Evolutionary conservation across 64 coral and sea anemone genomes (phyloP), one percentile per base, ranked within the genome.

Genomic region (Astreopora myriophthalma): DNA sequence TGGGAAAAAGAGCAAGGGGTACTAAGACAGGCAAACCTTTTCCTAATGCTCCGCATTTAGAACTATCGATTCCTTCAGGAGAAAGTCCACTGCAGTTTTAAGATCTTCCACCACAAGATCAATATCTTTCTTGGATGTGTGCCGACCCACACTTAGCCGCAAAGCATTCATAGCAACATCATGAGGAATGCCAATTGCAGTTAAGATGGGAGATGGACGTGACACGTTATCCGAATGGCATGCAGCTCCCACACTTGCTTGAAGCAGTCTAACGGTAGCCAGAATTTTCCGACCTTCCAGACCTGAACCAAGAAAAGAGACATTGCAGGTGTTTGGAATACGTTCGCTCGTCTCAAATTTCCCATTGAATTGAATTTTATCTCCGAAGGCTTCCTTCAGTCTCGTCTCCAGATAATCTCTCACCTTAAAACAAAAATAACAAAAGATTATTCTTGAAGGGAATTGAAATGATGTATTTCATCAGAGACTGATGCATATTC

Each of bases 311-410:
- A 91, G 86, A 73, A 99, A 93, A 58, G 97, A 99, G 2, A 99
- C 90, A 85, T 99, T 99, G 48, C 94, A 93, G 5, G 97, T 99
- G 80, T 99, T 99, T 31, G 97, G 97, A 17, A 99, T 88, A 73
- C 97, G 77, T 23, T 94, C 84, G 46, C 97, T 96, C 67, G 76
- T 94, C 1, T 83, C 48, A 57, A 91, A 99, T 71, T 90, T 99
- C 19, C 97, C 97, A 76, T 96, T 99, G 26, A 99, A 86, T 9
- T 99, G 94, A 27, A 96, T 63, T 29, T 86, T 78, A 12, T 93
- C 83, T 51, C 75, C 79, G 88, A 99, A 99, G 2, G 27, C 71
- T 22, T 96, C 94, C 22, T 46, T 51, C 49, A 99, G 83, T 78
- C 42, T 89, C 22, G 34, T 13, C 89, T 99, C 97, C 9, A 99